A percentile compares a stretch with the other conserved stretches of the same genome.
phyloP scores from a whole-genome alignment of 2,888 invertebrate species.

The Quadroppia sp. region DNA sequence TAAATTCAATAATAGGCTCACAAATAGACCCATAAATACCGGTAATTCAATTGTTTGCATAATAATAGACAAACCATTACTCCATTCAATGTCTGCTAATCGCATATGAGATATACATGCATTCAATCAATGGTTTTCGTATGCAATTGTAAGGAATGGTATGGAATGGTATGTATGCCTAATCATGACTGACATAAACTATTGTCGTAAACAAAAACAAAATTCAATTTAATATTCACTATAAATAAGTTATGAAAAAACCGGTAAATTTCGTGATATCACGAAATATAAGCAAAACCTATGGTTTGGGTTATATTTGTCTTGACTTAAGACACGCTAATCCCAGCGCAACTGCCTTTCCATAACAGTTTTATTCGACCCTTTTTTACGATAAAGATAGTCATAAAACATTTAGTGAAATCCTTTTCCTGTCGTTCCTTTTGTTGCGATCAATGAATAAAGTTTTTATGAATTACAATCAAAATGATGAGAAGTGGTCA shows the following conservation, averaged over 20 bases:
- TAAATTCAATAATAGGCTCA: conserved; percentile 19
- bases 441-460: neutral
- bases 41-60: conserved; percentile 22
- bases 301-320: neutral
- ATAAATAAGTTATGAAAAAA: neutral
- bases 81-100: neutral
- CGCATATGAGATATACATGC: too few relatives aligned
- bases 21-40: conserved; percentile 6
- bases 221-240: neutral
- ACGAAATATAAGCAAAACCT: conserved; percentile 15
- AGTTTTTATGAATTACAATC: neutral
- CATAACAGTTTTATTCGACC: neutral
- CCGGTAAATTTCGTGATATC: conserved; percentile 19
- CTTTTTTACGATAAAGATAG: too few relatives aligned
- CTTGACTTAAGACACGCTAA: neutral
- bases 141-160: too few relatives aligned
- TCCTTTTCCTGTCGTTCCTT: neutral
- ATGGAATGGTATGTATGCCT: too few relatives aligned
- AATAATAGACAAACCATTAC: neutral
- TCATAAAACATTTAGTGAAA: conserved; percentile 2
- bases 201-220: neutral
- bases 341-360: neutral
- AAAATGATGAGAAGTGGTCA: neutral
- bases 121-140: too few relatives aligned
- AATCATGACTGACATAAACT: conserved; percentile 17